Evolutionary conservation across 1,140 invertebrate genomes (phyloP), one percentile per base, ranked within the genome.

Genomic region (Aphidius ervi): DNA sequence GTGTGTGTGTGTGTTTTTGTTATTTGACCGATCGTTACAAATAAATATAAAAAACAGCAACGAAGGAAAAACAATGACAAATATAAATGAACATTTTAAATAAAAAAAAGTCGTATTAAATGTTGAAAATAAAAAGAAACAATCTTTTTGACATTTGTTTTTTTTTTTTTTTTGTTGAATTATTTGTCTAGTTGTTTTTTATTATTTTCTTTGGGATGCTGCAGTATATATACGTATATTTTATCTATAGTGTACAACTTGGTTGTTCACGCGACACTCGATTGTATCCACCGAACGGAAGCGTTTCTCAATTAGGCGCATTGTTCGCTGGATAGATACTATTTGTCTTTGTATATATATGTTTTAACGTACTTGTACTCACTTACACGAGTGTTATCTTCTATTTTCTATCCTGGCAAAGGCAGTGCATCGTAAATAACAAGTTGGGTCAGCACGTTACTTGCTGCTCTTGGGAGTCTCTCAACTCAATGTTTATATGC

Each of bases 291-390:
- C 16, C 16, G 53, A 48, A 59, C 57, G 62, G 57, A 63, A 59
- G 46, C 58, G 54, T 63, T 63, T 63, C 62, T 63, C 62, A 63
- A 63, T 63, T 63, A 63, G 58, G 53, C 58, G 53, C 57, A 63
- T 63, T 63, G 62, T 63, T 63, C 57, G 41, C 41, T 46, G 45
- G 43, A 31, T 7, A 58, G 20, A 58, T 58, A 58, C 52, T 31
- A 23, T 45, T 10, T 9, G 49, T 42, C 37, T 6, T 54, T 7
- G 41, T 46, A 53, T 46, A 56, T 42, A 50, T 40, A 42, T 20
- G 40, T 41, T 6, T 5, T 48, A 41, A 9, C 39, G 8, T 23
- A 5, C 37, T 47, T 48, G 47, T 58, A 47, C 23, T 46, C 23
- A 46, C 37, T 20, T 48, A 48, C 16, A 46, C 6, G 9, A 46